Percentiles rank a stretch among this genome's conserved stretches.
These are phyloP conservation scores for Drosophila buzzatii DNA, from an alignment of 2,888 invertebrate genomes.

Conservation along the genomic window DNA sequence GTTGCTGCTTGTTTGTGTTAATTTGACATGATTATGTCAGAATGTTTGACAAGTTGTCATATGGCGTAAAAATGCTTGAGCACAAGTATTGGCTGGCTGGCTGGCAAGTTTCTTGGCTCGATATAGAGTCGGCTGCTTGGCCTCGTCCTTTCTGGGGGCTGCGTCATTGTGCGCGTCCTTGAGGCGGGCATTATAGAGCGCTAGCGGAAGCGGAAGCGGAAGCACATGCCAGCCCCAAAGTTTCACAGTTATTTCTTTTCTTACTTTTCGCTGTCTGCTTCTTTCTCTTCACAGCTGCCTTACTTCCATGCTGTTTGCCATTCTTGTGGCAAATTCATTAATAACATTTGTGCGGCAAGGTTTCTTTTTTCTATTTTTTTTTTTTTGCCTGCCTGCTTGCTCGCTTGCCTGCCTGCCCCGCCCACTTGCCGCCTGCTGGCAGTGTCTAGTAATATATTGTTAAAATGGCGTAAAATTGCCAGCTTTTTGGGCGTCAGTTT, in stretches of 20 bases:
- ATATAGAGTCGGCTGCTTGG: neutral
- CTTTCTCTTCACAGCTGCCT: constrained; percentile 4
- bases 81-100: constrained; percentile 17
- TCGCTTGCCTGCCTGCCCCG: neutral
- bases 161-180: constrained; percentile 49
- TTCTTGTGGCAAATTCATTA: constrained; percentile 69
- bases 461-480: constrained; percentile 81
- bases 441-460: constrained; percentile 70
- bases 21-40: constrained; percentile 81
- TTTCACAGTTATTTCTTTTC: constrained; percentile 21
- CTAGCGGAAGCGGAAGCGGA: constrained; percentile 43
- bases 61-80: constrained; percentile 38
- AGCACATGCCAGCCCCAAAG: constrained; percentile 67
- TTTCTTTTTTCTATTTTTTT: constrained; percentile 16
- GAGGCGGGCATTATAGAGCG: constrained; percentile 37
- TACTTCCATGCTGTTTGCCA: constrained; percentile 7
- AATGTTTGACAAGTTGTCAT: constrained; percentile 77
- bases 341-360: constrained; percentile 67
- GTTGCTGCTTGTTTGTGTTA: constrained; percentile 60
- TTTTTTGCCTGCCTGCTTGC: neutral
- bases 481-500: constrained; percentile 64
- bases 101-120: constrained; percentile 19
- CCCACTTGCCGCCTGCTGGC: constrained; percentile 4
- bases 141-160: constrained; percentile 2
- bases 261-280: constrained; percentile 4